Percentiles rank a stretch among this genome's conserved stretches.
Conservation (phyloP, 2,113 vertebrate genomes). For the Lampris incognitus region DNA sequence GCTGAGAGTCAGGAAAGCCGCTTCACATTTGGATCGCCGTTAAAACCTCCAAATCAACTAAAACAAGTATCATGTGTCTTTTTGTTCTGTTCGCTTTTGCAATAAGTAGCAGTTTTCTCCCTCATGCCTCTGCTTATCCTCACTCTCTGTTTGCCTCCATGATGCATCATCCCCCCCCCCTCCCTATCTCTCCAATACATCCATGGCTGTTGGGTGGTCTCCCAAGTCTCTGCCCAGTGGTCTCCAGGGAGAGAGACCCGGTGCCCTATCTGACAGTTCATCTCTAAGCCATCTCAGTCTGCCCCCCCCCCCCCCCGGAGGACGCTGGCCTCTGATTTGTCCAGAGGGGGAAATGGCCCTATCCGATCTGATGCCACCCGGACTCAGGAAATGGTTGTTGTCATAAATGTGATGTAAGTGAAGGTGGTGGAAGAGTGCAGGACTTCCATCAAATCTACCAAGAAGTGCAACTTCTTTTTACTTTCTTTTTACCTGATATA, state of each 20-base stretch:
- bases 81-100: too few relatives aligned
- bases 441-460: slow-evolving; percentile 50
- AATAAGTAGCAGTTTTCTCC: neutral
- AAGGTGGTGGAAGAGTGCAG: slow-evolving; percentile 45
- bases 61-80: too few relatives aligned
- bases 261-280: slow-evolving; percentile 43
- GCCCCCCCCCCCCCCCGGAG: slow-evolving; percentile 41
- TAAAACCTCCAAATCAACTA: too few relatives aligned
- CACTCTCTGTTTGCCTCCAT: neutral
- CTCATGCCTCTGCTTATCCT: neutral
- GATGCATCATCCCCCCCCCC: neutral
- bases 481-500: neutral
- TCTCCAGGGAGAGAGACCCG: slow-evolving; percentile 10
- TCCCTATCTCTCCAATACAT: neutral
- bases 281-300: slow-evolving; percentile 27
- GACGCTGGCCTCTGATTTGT: slow-evolving; percentile 47
- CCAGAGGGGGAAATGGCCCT: slow-evolving; percentile 61
- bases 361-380: slow-evolving; percentile 70
- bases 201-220: slow-evolving; percentile 45
- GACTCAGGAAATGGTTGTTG: slow-evolving; percentile 70
- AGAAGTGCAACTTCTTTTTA: slow-evolving; percentile 11
- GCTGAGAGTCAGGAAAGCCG: too few relatives aligned
- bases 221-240: slow-evolving; percentile 23
- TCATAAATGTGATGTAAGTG: slow-evolving; percentile 55
- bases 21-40: too few relatives aligned